A percentile compares a stretch with the other conserved stretches of the same genome.
phyloP scores from a whole-genome alignment of 53 echinoderm and acorn worm species.

The Glandiceps talaboti region DNA sequence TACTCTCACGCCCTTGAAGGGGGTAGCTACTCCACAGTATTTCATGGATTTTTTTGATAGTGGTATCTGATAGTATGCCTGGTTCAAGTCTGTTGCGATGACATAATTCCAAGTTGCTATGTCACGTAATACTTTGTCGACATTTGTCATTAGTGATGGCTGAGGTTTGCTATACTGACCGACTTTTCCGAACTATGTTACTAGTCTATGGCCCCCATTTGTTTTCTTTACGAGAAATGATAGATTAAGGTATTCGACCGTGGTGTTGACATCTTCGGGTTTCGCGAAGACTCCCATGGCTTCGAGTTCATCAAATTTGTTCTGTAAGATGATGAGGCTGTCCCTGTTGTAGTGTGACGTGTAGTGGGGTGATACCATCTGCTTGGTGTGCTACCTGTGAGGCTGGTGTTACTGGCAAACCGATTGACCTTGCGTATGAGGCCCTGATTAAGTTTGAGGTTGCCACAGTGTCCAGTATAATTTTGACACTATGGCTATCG shows the following conservation, averaged over 20 bases:
- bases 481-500: background rate
- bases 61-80: conserved; percentile 8
- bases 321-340: background rate
- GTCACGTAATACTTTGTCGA: conserved; percentile 1
- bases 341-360: conserved; percentile 7
- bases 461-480: conserved; percentile 3
- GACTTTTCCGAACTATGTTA: background rate
- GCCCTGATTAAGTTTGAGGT: conserved; percentile 2
- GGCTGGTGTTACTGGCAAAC: conserved; percentile 4
- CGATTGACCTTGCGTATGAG: background rate
- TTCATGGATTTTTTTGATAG: background rate
- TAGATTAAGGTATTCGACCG: conserved; percentile 3
- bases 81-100: conserved; percentile 2
- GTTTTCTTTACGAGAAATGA: conserved; percentile 7
- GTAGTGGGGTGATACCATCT: conserved; percentile 5
- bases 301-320: conserved; percentile 7
- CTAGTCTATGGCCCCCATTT: conserved; percentile 3
- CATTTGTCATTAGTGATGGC: conserved; percentile 11
- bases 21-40: conserved; percentile 11
- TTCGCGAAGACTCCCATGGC: conserved; percentile 2
- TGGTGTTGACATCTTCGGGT: conserved; percentile 13
- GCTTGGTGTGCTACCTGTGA: conserved; percentile 9
- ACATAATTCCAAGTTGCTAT: conserved; percentile 6
- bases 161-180: background rate
- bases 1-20: conserved; percentile 24